A percentile compares a stretch with the other conserved stretches of the same genome.
Conservation (phyloP, 2,888 invertebrate genomes). For the Venusia cambrica region DNA sequence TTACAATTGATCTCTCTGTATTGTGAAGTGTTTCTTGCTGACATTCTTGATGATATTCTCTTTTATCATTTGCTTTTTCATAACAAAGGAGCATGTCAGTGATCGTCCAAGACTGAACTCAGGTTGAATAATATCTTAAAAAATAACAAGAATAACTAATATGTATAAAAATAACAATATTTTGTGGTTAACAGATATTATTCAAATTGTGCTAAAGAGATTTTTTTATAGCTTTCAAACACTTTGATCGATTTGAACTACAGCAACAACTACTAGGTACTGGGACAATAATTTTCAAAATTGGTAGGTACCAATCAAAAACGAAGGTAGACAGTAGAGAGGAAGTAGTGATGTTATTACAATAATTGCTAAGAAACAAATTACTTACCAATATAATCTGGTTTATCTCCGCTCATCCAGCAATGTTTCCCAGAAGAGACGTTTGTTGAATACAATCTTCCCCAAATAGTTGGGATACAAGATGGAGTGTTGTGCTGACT, state of each 20-base stretch:
- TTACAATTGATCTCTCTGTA: constrained; percentile 73
- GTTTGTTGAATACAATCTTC: constrained; percentile 71
- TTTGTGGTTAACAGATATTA: too few relatives aligned
- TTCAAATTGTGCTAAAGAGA: too few relatives aligned
- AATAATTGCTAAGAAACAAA: neutral
- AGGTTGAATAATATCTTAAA: constrained; percentile 74
- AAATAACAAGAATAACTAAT: neutral
- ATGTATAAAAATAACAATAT: neutral
- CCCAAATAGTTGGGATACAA: constrained; percentile 72
- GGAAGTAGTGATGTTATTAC: too few relatives aligned
- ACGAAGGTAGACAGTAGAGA: too few relatives aligned
- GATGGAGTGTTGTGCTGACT: constrained; percentile 63
- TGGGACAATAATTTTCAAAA: too few relatives aligned
- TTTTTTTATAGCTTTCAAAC: too few relatives aligned
- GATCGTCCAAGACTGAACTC: constrained; percentile 79
- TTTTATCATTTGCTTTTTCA: constrained; percentile 66
- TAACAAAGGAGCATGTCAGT: constrained; percentile 68
- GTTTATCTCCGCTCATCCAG: constrained; percentile 50
- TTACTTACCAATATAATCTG: constrained; percentile 66
- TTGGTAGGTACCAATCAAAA: constrained; percentile 18
- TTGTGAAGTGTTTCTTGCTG: constrained; percentile 84
- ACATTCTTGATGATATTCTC: constrained; percentile 71
- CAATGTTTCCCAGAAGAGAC: constrained; percentile 51
- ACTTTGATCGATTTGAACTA: too few relatives aligned
- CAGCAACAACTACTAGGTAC: too few relatives aligned